Evolutionary conservation across 2,797 vertebrate species (phyloP).

Genomic region (Melopsittacus undulatus): DNA sequence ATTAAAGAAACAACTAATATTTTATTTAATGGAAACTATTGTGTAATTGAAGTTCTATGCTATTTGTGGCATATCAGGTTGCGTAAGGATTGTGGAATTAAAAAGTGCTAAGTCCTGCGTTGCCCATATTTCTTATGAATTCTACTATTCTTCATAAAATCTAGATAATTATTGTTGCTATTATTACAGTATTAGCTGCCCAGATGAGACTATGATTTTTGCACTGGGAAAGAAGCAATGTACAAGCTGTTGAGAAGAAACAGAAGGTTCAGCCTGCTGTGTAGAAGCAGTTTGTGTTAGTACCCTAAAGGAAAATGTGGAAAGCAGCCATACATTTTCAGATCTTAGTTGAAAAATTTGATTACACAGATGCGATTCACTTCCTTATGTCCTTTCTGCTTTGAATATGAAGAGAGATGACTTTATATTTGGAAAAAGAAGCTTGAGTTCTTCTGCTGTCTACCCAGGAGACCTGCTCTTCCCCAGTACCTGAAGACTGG

Average conservation of each 20-base stretch:
- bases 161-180: background rate
- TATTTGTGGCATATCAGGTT: background rate
- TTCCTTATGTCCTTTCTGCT: background rate
- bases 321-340: background rate
- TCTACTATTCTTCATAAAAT: background rate
- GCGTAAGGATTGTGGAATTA: background rate
- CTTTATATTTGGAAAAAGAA: background rate
- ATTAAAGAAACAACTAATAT: background rate
- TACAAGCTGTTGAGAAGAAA: background rate
- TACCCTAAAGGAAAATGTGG: conserved; percentile 20
- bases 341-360: conserved; percentile 1
- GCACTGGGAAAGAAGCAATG: background rate
- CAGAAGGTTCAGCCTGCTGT: background rate
- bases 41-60: background rate
- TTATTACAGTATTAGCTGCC: background rate
- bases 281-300: conserved; percentile 1
- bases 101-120: background rate
- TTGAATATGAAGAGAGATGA: background rate
- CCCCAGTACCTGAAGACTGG: background rate
- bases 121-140: background rate
- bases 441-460: background rate
- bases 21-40: background rate
- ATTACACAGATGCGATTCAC: background rate
- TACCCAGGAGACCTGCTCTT: background rate
- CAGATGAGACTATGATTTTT: background rate